These are phyloP conservation scores for Columbina picui DNA, from an alignment of 2,113 vertebrate species.

Conservation along the genomic window DNA sequence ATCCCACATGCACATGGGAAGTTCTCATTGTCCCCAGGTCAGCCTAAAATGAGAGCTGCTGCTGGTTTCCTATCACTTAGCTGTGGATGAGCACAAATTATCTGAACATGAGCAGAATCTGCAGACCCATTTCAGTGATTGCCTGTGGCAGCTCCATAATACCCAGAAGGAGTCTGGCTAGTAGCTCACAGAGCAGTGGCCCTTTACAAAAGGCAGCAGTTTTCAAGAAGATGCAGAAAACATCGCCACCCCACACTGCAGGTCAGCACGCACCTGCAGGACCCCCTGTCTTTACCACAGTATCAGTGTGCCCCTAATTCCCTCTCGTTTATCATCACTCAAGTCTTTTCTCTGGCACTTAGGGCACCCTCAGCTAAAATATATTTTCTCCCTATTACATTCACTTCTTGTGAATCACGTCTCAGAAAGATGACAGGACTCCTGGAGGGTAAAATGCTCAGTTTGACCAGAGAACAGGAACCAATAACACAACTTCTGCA, in stretches of 20 bases:
- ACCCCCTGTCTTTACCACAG: neutral
- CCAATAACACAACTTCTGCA: neutral
- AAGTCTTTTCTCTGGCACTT: neutral
- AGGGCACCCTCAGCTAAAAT: neutral
- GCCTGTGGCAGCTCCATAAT: neutral
- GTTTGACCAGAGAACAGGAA: neutral
- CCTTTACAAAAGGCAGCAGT: neutral
- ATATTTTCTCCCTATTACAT: neutral
- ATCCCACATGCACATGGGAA: neutral
- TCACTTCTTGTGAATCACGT: neutral
- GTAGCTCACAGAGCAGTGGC: neutral
- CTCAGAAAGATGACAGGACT: neutral
- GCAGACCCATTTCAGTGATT: neutral
- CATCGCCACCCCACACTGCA: fast-evolving
- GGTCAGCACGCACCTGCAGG: neutral
- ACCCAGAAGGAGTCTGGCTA: neutral
- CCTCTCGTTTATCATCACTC: neutral
- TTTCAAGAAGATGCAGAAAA: neutral
- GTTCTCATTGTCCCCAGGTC: neutral
- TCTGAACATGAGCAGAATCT: neutral
- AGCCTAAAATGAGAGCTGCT: neutral
- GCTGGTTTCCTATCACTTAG: neutral
- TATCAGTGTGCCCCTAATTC: neutral
- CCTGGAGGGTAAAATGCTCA: neutral
- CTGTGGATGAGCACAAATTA: neutral